These are phyloP conservation scores for Rhea pennata DNA, from an alignment of 2,113 vertebrate genomes.

Conservation along the genomic window DNA sequence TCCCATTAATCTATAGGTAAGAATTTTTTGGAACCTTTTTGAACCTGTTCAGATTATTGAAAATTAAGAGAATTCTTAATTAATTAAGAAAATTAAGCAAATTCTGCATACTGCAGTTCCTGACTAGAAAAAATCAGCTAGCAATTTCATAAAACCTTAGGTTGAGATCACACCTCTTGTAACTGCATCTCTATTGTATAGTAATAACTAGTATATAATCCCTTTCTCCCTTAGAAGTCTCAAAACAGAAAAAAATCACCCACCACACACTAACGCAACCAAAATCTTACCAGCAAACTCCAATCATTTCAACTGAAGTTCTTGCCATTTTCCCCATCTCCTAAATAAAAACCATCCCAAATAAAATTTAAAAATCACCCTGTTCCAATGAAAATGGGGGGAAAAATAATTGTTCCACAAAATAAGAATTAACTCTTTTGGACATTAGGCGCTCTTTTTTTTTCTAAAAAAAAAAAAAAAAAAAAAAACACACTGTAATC, in stretches of 20 bases:
- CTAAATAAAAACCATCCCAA: not conserved
- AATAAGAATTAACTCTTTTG: not conserved
- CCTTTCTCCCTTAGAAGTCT: not conserved
- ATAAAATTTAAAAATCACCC: not conserved
- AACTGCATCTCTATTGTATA: not conserved
- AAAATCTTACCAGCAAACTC: not conserved
- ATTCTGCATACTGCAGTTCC: not conserved
- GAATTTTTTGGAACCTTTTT: not conserved
- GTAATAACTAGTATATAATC: not conserved
- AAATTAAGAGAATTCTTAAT: not conserved
- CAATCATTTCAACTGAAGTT: not conserved
- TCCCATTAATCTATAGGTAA: not conserved
- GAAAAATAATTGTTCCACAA: not conserved
- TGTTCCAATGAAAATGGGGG: accelerated
- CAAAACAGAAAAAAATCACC: not conserved
- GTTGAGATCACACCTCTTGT: not conserved
- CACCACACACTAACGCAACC: not conserved
- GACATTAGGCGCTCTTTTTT: not conserved
- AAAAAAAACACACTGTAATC: not conserved
- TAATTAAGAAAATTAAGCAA: not conserved
- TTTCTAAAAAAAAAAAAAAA: not conserved
- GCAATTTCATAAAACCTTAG: not conserved
- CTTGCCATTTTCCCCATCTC: not conserved
- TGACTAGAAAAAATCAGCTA: not conserved
- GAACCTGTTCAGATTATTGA: not conserved